Evolutionary conservation across 2,888 invertebrate genomes (phyloP), one percentile per base, ranked within the genome.

Genomic region (Pseudococcus viburni): DNA sequence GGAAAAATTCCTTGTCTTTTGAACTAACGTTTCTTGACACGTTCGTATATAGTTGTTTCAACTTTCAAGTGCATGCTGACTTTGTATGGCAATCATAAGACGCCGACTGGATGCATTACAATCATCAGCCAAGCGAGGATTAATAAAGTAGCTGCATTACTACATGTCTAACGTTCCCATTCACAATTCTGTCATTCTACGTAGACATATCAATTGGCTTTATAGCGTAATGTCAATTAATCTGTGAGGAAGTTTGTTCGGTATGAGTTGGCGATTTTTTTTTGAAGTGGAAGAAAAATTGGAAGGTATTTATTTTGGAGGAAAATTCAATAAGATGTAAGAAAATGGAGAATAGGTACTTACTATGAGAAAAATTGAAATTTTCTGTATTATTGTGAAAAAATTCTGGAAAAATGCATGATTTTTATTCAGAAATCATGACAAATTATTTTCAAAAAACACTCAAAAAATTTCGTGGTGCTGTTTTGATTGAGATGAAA

Each of bases 41-140:
- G 46, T 83, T 39, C 46, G 46, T n/a, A 83, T 83, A 83, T 83
- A 46, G 8, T 83, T 42, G 80, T 80, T 80, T 80, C 42, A 46
- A 83, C 46, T 80, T 80, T 80, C 42, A 46, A 83, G 80, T 83
- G 42, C 80, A 46, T 83, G 80, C 33, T 42, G 80, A 83, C 80
- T 83, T 83, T 83, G 80, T 83, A 83, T 83, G 80, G 80, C 80
- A 46, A 83, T 83, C 39, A 33, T 83, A 11, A 83, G 46, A 83
- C 46, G 80, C 80, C 46, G 80, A 83, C 80, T 39, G 46, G 46
- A 83, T 83, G 80, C 80, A 83, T 83, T 83, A 83, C 80, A 83
- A 83, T 83, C 22, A 46, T 22, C 22, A 42, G 46, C 46, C 22
- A 11, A 64, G 19, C 19, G 46, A 46, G 80, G 80, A 83, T 83